A percentile compares a stretch with the other conserved stretches of the same genome.
Evolutionary conservation across 2,888 invertebrate genomes (phyloP).

Genomic region (Pheosia tremula): DNA sequence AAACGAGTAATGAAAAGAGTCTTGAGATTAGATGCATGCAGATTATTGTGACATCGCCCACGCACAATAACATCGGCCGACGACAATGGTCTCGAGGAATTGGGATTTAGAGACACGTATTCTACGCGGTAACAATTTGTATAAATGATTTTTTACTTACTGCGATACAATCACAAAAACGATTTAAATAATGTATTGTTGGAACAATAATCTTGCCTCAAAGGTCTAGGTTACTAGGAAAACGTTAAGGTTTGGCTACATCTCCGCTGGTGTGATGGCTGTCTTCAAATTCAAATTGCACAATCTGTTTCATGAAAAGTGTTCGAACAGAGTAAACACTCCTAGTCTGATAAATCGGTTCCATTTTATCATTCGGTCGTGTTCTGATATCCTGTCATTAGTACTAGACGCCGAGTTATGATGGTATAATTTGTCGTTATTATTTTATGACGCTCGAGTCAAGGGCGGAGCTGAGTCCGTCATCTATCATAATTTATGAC

Average conservation of each 20-base stretch:
- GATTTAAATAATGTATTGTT: constrained; percentile 36
- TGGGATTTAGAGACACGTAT: constrained; percentile 54
- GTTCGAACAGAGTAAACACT: constrained; percentile 19
- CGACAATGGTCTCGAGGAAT: constrained; percentile 63
- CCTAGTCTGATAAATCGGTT: constrained; percentile 29
- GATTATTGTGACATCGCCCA: constrained; percentile 69
- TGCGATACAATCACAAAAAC: constrained; percentile 39
- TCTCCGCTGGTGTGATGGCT: constrained; percentile 6
- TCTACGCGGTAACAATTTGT: constrained; percentile 55
- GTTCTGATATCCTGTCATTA: constrained; percentile 35
- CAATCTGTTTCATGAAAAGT: constrained; percentile 10
- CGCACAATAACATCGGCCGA: constrained; percentile 65
- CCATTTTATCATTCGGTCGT: constrained; percentile 38
- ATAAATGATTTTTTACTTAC: constrained; percentile 41
- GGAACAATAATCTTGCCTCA: constrained; percentile 19
- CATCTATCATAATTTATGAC: constrained; percentile 63
- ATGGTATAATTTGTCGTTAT: constrained; percentile 67
- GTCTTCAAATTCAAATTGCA: constrained; percentile 21
- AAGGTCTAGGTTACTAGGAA: constrained; percentile 32
- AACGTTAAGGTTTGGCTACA: constrained; percentile 13
- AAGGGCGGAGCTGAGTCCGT: constrained; percentile 51
- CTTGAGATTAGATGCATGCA: constrained; percentile 57
- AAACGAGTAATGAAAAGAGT: constrained; percentile 53
- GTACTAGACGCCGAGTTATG: constrained; percentile 44
- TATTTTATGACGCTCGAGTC: constrained; percentile 53